A percentile compares a stretch with the other conserved stretches of the same genome.
phyloP scores from a whole-genome alignment of 1,140 invertebrate species.

The Caenorhabditis brenneri region DNA sequence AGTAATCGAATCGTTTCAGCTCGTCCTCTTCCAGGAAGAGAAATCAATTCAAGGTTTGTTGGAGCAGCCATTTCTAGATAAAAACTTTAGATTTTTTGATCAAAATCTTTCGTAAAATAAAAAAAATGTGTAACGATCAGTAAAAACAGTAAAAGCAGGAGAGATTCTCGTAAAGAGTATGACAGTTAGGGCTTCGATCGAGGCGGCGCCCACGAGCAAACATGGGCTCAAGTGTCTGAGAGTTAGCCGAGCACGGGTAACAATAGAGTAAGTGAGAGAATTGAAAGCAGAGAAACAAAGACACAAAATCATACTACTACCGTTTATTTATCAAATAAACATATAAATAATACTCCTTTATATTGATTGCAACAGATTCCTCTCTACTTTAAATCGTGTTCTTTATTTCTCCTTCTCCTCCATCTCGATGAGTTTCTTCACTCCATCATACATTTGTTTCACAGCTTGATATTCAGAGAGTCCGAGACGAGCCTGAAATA shows the following conservation, averaged over 20 bases:
- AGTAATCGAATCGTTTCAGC: slow-evolving; percentile 45
- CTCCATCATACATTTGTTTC: slow-evolving; percentile 83
- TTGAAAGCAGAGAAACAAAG: neutral
- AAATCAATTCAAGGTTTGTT: slow-evolving; percentile 39
- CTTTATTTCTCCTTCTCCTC: slow-evolving; percentile 75
- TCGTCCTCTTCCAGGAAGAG: slow-evolving; percentile 43
- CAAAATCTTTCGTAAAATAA: too few relatives aligned
- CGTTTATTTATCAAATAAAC: slow-evolving; percentile 23
- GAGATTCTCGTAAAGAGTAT: slow-evolving; percentile 24
- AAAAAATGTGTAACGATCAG: neutral
- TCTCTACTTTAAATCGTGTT: neutral
- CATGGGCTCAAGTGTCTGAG: slow-evolving; percentile 13
- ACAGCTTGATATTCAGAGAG: slow-evolving; percentile 79
- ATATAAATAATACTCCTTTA: neutral
- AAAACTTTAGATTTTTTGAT: too few relatives aligned
- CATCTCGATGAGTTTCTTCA: slow-evolving; percentile 85
- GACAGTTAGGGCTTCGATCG: neutral
- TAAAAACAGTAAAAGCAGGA: neutral
- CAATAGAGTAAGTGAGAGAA: neutral
- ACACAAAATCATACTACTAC: slow-evolving; percentile 11
- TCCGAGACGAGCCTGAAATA: slow-evolving; percentile 77
- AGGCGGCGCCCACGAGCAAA: slow-evolving; percentile 32
- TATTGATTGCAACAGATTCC: neutral
- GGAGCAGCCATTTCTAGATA: neutral
- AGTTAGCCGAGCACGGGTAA: slow-evolving; percentile 3